Evolutionary conservation across 2,888 invertebrate species (phyloP).

Genomic region (Cataglyphis albicans): DNA sequence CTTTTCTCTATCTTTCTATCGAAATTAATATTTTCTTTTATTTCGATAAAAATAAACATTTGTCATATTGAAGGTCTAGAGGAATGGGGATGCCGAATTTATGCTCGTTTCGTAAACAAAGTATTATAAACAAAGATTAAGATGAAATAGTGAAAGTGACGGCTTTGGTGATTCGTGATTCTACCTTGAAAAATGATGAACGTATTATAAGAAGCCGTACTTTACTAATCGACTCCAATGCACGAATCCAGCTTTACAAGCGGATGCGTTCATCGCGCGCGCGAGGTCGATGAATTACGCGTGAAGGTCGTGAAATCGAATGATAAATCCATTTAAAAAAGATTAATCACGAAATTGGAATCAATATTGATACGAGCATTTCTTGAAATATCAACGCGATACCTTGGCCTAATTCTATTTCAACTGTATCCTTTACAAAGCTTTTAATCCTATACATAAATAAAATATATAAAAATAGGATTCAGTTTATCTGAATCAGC

Average conservation of each 20-base stretch:
- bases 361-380: background rate
- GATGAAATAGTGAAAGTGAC: background rate
- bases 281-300: conserved; percentile 23
- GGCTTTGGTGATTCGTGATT: background rate
- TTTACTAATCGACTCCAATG: conserved; percentile 10
- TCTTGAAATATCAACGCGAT: background rate
- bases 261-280: conserved; percentile 4
- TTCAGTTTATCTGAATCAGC: background rate
- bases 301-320: conserved; percentile 25
- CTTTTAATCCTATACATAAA: background rate
- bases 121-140: background rate
- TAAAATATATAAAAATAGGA: no score
- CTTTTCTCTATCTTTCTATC: no score
- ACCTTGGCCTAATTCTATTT: background rate
- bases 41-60: background rate
- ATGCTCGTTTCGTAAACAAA: background rate
- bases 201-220: background rate
- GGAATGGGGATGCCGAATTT: background rate
- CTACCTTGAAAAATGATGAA: background rate
- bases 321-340: background rate
- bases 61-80: background rate
- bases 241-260: background rate
- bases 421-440: background rate
- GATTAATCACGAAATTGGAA: background rate
- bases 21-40: background rate